These are phyloP conservation scores for Menidia menidia DNA, from an alignment of 2,797 vertebrate genomes.

Conservation along the genomic window DNA sequence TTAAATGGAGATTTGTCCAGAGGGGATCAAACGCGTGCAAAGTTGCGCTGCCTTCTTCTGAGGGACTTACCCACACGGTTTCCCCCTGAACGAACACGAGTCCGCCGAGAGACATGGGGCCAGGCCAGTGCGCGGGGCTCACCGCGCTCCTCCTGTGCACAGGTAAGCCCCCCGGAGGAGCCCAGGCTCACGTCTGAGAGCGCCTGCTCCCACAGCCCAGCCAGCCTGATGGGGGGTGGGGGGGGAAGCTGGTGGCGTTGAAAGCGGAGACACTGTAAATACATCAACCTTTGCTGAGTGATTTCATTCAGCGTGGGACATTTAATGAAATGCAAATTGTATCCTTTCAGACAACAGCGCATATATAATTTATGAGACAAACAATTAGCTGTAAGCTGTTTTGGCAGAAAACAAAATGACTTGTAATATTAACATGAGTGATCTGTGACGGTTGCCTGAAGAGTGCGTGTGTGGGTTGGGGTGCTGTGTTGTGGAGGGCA, in stretches of 20 bases:
- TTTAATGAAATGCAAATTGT: conserved; percentile 72
- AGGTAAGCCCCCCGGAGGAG: conserved; percentile 70
- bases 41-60: conserved; percentile 53
- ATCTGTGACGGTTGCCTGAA: conserved; percentile 67
- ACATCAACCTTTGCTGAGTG: conserved; percentile 49
- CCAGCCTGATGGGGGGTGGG: conserved; percentile 30
- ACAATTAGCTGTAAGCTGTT: conserved; percentile 77
- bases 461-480: conserved; percentile 39
- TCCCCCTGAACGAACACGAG: conserved; percentile 46
- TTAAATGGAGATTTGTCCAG: conserved; percentile 53
- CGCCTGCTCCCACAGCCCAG: conserved; percentile 14
- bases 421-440: conserved; percentile 73
- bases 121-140: conserved; percentile 65
- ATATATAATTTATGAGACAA: conserved; percentile 73
- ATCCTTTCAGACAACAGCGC: conserved; percentile 53
- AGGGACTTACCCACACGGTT: conserved; percentile 48
- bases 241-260: conserved; percentile 26
- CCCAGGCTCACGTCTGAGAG: not conserved
- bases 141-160: conserved; percentile 74
- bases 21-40: conserved; percentile 59
- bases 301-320: conserved; percentile 43
- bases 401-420: conserved; percentile 75
- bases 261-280: conserved; percentile 45
- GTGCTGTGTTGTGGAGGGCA: conserved; percentile 18
- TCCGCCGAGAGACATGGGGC: conserved; percentile 61